Conservation (phyloP, 2,113 vertebrate genomes). For the Tympanuchus pallidicinctus region DNA sequence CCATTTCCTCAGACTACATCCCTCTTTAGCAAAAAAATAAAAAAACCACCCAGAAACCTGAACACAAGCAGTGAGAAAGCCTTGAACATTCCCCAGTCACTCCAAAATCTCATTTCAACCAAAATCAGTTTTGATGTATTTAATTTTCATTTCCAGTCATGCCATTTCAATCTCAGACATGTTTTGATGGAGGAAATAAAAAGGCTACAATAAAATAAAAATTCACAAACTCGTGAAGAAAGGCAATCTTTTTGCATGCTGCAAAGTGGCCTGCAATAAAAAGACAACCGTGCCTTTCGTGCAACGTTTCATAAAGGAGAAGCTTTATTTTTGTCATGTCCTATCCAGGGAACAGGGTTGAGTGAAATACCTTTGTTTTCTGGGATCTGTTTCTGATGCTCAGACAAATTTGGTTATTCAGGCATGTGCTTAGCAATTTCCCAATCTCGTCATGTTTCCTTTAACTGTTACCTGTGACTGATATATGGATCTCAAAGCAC, state of each 20-base stretch:
- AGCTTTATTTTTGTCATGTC: slow-evolving; percentile 39
- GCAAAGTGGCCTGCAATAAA: slow-evolving; percentile 45
- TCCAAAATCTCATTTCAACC: slow-evolving; percentile 57
- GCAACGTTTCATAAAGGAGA: slow-evolving; percentile 21
- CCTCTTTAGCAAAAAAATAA: slow-evolving; percentile 31
- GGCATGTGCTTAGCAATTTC: slow-evolving; percentile 21
- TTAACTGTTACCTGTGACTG: slow-evolving; percentile 33
- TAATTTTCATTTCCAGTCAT: slow-evolving; percentile 71
- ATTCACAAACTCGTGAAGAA: slow-evolving; percentile 50
- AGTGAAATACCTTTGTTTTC: slow-evolving; percentile 36
- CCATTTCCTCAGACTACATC: slow-evolving; percentile 64
- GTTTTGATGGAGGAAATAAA: slow-evolving; percentile 67
- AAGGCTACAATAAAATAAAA: slow-evolving; percentile 58
- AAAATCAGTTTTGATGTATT: slow-evolving; percentile 69
- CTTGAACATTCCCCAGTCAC: slow-evolving; percentile 56
- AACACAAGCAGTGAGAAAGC: slow-evolving; percentile 36
- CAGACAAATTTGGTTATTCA: slow-evolving; percentile 13
- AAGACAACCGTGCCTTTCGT: slow-evolving; percentile 6
- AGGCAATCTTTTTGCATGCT: slow-evolving; percentile 33
- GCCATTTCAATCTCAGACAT: slow-evolving; percentile 62
- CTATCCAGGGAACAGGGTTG: slow-evolving; percentile 4
- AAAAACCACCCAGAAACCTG: neutral
- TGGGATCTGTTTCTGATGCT: slow-evolving; percentile 8
- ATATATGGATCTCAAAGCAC: slow-evolving; percentile 23
- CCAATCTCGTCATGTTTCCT: slow-evolving; percentile 27